phyloP scores from a whole-genome alignment of 2,797 vertebrate genomes.

The Onychomys leucogaster region DNA sequence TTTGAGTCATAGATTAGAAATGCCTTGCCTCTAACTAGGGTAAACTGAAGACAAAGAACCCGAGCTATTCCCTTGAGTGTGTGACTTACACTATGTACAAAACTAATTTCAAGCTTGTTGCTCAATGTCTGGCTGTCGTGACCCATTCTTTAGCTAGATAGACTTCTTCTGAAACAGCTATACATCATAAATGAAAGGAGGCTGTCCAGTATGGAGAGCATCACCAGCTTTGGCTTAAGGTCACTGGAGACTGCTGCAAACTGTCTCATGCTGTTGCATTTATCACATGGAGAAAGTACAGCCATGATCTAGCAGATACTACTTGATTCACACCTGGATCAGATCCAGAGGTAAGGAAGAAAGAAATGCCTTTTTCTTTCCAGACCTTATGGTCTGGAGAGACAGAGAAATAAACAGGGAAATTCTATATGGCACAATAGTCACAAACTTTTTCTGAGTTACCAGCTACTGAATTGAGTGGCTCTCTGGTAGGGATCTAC shows the following conservation, averaged over 20 bases:
- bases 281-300: not conserved
- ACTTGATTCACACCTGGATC: not conserved
- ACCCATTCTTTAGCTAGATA: not conserved
- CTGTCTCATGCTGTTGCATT: constrained; percentile 31
- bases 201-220: not conserved
- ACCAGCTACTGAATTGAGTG: not conserved
- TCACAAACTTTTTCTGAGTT: not conserved
- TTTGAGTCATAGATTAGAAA: constrained; percentile 11
- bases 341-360: constrained; percentile 5
- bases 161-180: not conserved
- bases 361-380: not conserved
- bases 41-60: not conserved
- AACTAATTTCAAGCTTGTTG: not conserved
- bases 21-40: not conserved
- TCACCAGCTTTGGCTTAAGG: not conserved
- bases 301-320: not conserved
- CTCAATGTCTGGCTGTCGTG: not conserved
- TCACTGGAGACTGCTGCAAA: not conserved
- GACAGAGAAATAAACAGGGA: not conserved
- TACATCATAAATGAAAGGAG: not conserved
- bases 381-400: not conserved
- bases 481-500: rapidly evolving
- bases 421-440: not conserved
- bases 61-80: not conserved
- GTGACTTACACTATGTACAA: not conserved